These are phyloP conservation scores for Polyergus mexicanus DNA, from an alignment of 1,140 invertebrate species.

Conservation along the genomic window DNA sequence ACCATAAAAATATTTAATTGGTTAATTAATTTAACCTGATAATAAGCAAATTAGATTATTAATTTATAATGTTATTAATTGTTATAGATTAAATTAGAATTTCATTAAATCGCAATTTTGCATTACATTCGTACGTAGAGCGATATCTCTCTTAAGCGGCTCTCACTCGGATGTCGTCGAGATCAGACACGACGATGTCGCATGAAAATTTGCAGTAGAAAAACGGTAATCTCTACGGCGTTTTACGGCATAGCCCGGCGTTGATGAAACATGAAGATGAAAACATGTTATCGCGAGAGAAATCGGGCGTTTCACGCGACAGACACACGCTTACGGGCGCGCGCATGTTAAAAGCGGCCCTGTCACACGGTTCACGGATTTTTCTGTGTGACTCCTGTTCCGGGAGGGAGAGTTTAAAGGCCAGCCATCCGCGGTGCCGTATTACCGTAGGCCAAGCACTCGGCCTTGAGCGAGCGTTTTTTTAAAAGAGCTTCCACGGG, in stretches of 20 bases:
- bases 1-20: slow-evolving; percentile 37
- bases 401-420: slow-evolving; percentile 32
- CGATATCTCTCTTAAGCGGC: not conserved
- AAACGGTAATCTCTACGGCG: slow-evolving; percentile 24
- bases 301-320: slow-evolving; percentile 51
- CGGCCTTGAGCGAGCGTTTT: slow-evolving; percentile 28
- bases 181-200: slow-evolving; percentile 26
- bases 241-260: not conserved
- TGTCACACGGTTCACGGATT: slow-evolving; percentile 47
- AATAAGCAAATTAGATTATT: slow-evolving; percentile 19
- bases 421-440: slow-evolving; percentile 3
- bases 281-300: slow-evolving; percentile 63
- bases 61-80: slow-evolving; percentile 27
- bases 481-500: slow-evolving; percentile 40
- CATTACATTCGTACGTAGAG: not conserved
- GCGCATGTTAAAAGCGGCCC: slow-evolving; percentile 41
- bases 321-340: not conserved
- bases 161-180: not conserved
- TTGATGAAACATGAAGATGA: slow-evolving; percentile 47
- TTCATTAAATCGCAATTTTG: slow-evolving; percentile 12
- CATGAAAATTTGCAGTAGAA: slow-evolving; percentile 27
- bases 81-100: slow-evolving; percentile 25
- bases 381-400: slow-evolving; percentile 35
- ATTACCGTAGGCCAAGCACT: not conserved
- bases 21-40: slow-evolving; percentile 31